Conservation (phyloP, 2,797 vertebrate genomes). For the Lacerta agilis region DNA sequence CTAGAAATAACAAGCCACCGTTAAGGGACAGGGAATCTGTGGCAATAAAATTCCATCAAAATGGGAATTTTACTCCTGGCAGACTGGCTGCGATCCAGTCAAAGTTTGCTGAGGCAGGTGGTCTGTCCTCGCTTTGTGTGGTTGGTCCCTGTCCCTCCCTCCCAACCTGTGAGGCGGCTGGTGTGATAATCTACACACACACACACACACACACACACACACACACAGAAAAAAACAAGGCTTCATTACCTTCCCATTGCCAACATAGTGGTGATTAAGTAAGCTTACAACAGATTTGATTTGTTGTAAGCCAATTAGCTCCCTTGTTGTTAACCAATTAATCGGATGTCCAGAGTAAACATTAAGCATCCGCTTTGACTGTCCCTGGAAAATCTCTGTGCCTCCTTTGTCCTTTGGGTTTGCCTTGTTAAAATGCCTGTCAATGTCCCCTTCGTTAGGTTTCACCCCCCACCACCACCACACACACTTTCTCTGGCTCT, state of each 20-base stretch:
- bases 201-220: too few relatives aligned
- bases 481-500: too few relatives aligned
- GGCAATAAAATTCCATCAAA: constrained; percentile 71
- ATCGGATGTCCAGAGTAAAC: not conserved
- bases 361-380: not conserved
- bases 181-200: too few relatives aligned
- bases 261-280: not conserved
- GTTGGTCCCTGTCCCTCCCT: constrained; percentile 22
- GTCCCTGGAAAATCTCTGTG: not conserved
- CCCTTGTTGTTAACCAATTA: not conserved
- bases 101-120: constrained; percentile 6
- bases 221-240: not conserved
- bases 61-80: constrained; percentile 62
- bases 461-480: not conserved
- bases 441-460: not conserved
- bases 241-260: not conserved
- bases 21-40: constrained; percentile 77
- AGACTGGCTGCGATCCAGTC: constrained; percentile 41
- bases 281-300: not conserved
- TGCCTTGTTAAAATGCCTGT: not conserved
- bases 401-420: not conserved
- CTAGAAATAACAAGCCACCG: constrained; percentile 82
- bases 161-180: too few relatives aligned
- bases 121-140: not conserved
- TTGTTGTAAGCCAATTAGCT: constrained; percentile 11